phyloP scores from a whole-genome alignment of 2,113 vertebrate species.

The Eurystomus gularis region DNA sequence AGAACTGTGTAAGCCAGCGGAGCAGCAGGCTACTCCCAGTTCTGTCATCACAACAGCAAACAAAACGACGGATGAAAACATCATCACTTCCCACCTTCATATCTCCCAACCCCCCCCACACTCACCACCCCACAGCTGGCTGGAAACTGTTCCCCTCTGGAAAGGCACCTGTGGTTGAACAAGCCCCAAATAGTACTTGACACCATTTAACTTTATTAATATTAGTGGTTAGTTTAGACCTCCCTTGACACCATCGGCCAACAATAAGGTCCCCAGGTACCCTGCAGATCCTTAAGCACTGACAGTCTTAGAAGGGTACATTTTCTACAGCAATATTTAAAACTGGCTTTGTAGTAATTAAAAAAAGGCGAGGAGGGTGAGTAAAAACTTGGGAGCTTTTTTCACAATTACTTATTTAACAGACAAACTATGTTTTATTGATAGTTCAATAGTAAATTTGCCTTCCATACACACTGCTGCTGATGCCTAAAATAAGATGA shows the following conservation, averaged over 20 bases:
- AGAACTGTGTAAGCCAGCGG: neutral
- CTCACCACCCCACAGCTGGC: neutral
- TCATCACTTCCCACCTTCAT: neutral
- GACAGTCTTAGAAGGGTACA: slow-evolving; percentile 1
- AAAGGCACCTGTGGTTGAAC: neutral
- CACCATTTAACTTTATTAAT: slow-evolving; percentile 67
- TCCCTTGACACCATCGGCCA: slow-evolving; percentile 29
- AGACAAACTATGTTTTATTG: slow-evolving; percentile 79
- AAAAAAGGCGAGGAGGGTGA: fast-evolving
- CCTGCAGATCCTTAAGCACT: slow-evolving; percentile 49
- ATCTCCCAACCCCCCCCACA: fast-evolving
- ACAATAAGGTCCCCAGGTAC: slow-evolving; percentile 45
- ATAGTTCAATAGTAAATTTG: slow-evolving; percentile 71
- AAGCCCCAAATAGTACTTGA: slow-evolving; percentile 40
- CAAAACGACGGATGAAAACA: neutral
- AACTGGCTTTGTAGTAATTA: slow-evolving; percentile 64
- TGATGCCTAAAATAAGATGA: slow-evolving; percentile 51
- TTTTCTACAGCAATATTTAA: slow-evolving; percentile 56
- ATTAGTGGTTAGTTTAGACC: slow-evolving; percentile 50
- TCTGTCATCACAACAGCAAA: neutral
- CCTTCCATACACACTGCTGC: slow-evolving; percentile 37
- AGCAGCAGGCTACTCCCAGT: neutral
- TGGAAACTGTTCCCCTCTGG: neutral
- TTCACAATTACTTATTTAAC: slow-evolving; percentile 74
- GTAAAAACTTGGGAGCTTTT: slow-evolving; percentile 35